These are phyloP conservation scores for Heliconius sara DNA, from an alignment of 2,888 invertebrate genomes.

Conservation along the genomic window DNA sequence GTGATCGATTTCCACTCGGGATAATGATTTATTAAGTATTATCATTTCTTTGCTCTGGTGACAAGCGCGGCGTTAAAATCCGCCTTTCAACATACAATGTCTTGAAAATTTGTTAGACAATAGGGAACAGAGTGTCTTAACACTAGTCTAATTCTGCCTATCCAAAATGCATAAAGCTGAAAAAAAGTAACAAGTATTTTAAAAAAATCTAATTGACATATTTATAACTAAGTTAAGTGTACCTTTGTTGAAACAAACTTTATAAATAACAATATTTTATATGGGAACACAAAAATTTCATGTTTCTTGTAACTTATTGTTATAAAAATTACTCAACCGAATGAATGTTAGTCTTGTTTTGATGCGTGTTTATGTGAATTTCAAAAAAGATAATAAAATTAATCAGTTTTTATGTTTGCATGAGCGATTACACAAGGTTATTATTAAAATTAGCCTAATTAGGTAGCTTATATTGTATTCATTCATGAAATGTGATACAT, in stretches of 20 bases:
- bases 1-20: no score
- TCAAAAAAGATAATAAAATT: not conserved
- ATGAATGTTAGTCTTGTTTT: constrained; percentile 8
- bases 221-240: not conserved
- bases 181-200: not conserved
- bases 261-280: not conserved
- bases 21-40: no score
- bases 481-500: not conserved
- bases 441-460: constrained; percentile 25
- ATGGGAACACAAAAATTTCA: not conserved
- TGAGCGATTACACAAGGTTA: constrained; percentile 28
- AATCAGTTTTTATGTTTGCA: constrained; percentile 26
- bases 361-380: constrained; percentile 5
- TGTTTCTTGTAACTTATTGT: not conserved
- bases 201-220: not conserved
- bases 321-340: not conserved
- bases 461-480: constrained; percentile 24
- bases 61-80: no score
- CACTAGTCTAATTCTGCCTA: no score
- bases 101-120: no score
- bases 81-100: no score
- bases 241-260: not conserved
- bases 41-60: no score
- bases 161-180: not conserved
- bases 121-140: no score